phyloP scores from a whole-genome alignment of 1,140 invertebrate species.

The Bathynomus jamesi region DNA sequence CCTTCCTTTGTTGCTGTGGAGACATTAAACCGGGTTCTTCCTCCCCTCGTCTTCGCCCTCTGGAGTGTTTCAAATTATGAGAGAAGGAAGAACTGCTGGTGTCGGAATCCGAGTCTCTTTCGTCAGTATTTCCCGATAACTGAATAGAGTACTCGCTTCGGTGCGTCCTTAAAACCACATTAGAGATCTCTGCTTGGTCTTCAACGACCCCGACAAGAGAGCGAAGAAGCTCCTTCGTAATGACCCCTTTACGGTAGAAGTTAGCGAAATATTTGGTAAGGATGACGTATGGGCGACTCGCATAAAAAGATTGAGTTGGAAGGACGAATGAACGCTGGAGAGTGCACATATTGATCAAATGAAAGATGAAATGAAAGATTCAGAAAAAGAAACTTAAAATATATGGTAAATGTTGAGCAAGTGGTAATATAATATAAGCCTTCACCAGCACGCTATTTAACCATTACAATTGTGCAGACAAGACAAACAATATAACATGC shows the following conservation, averaged over 20 bases:
- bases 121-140: background rate
- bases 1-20: background rate
- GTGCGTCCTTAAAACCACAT: background rate
- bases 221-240: conserved; percentile 18
- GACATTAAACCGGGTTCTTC: background rate
- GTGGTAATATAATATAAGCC: too few species aligned
- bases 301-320: conserved; percentile 1
- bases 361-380: too few species aligned
- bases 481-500: too few species aligned
- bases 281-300: conserved; percentile 21
- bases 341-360: too few species aligned
- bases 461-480: too few species aligned
- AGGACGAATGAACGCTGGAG: background rate
- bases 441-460: too few species aligned
- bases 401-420: too few species aligned
- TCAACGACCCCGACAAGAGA: conserved; percentile 13
- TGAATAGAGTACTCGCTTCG: background rate
- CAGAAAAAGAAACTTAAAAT: too few species aligned
- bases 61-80: too few species aligned
- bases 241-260: conserved; percentile 17
- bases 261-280: conserved; percentile 20
- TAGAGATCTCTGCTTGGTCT: conserved; percentile 3
- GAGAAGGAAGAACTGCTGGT: too few species aligned
- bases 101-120: background rate
- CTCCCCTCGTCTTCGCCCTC: background rate